Conservation (phyloP, 1,140 invertebrate species). For the Hirudo medicinalis region DNA sequence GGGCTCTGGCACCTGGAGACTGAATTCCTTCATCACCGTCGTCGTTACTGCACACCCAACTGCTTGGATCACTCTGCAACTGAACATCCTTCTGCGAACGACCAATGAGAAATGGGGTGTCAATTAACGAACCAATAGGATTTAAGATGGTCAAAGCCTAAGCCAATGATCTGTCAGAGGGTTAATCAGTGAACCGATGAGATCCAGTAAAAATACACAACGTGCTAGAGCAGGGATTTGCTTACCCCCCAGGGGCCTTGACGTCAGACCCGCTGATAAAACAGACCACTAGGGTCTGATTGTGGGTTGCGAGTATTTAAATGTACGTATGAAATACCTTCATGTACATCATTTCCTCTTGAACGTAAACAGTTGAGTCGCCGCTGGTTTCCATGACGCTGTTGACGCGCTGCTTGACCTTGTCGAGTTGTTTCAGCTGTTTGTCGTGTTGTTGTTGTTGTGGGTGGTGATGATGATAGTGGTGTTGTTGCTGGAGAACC, state of each 20-base stretch:
- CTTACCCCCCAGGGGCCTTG: too few species aligned
- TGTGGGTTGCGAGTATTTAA: too few species aligned
- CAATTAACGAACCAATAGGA: too few species aligned
- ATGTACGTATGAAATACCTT: not conserved
- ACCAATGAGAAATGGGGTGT: too few species aligned
- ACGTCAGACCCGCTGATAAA: too few species aligned
- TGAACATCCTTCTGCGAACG: not conserved
- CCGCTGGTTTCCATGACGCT: not conserved
- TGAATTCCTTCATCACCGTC: not conserved
- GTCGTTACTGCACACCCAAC: slow-evolving; percentile 1
- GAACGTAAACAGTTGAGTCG: not conserved
- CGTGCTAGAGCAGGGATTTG: too few species aligned
- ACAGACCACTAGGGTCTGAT: too few species aligned
- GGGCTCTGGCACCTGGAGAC: too few species aligned
- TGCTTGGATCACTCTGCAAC: not conserved
- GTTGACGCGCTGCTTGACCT: not conserved
- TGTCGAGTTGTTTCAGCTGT: not conserved
- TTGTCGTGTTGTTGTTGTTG: not conserved
- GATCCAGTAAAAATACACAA: too few species aligned
- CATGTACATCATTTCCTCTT: slow-evolving; percentile 14
- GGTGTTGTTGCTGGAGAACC: slow-evolving; percentile 4
- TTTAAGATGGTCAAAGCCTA: too few species aligned
- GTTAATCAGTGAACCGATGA: too few species aligned
- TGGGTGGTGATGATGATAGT: not conserved
- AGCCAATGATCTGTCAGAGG: too few species aligned